phyloP scores from a whole-genome alignment of 1,140 invertebrate genomes.

The Colletes latitarsis region DNA sequence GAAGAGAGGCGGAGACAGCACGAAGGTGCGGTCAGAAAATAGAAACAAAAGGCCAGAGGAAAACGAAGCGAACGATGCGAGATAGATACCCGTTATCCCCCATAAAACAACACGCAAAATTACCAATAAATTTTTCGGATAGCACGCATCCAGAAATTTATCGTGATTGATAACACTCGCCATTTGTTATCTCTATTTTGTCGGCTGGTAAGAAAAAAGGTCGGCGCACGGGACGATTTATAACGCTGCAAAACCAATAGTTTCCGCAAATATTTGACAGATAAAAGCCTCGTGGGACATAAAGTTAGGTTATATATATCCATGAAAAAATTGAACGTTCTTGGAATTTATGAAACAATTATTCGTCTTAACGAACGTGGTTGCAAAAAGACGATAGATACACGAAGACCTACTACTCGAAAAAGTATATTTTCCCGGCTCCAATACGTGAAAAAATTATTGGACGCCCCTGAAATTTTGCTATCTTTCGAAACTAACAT shows the following conservation, averaged over 20 bases:
- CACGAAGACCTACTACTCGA: too few relatives aligned
- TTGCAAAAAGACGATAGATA: neutral
- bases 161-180: conserved; percentile 25
- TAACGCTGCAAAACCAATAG: conserved; percentile 21
- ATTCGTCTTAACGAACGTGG: neutral
- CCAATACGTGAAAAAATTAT: too few relatives aligned
- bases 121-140: conserved; percentile 40
- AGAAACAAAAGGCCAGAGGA: neutral
- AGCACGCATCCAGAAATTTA: conserved; percentile 16
- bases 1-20: neutral
- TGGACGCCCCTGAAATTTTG: too few relatives aligned
- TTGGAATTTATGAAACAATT: neutral
- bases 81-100: conserved; percentile 1
- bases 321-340: neutral
- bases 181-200: conserved; percentile 31
- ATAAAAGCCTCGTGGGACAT: neutral
- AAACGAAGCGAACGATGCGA: conserved; percentile 1
- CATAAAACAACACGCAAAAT: conserved; percentile 26
- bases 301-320: too few relatives aligned
- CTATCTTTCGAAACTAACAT: too few relatives aligned
- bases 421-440: too few relatives aligned
- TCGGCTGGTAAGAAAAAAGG: conserved; percentile 1
- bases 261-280: conserved; percentile 1
- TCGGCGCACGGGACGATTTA: conserved; percentile 6
- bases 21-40: neutral